phyloP scores from a whole-genome alignment of 2,113 vertebrate species.

The Acanthisitta chloris region DNA sequence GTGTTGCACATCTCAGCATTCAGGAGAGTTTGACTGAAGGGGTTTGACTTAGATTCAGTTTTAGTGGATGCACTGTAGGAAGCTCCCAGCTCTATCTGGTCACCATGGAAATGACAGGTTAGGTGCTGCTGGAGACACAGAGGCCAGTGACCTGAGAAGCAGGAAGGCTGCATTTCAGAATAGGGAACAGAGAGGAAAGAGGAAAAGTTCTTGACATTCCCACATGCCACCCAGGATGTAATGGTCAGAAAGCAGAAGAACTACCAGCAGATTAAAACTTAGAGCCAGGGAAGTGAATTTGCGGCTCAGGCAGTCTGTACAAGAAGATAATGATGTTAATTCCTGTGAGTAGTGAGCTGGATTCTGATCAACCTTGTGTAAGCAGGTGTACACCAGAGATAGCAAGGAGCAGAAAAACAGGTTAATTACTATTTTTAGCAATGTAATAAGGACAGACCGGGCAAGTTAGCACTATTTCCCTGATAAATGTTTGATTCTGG shows the following conservation, averaged over 20 bases:
- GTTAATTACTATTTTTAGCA: conserved; percentile 1
- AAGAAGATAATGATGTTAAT: conserved; percentile 48
- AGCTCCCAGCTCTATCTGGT: neutral
- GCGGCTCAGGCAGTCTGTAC: neutral
- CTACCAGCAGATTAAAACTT: neutral
- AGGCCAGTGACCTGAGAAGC: neutral
- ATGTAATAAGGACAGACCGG: neutral
- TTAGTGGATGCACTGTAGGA: neutral
- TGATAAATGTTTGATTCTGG: neutral
- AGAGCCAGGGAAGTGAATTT: neutral
- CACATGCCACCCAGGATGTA: neutral
- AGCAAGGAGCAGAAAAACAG: neutral
- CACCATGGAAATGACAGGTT: neutral
- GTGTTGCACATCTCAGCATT: neutral
- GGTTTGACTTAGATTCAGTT: neutral
- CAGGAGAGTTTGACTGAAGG: neutral
- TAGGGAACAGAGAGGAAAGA: neutral
- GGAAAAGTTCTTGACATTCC: neutral
- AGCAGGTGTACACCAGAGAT: conserved; percentile 23
- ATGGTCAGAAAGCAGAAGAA: conserved; percentile 4
- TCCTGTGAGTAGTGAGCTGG: conserved; percentile 34
- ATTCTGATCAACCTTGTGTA: conserved; percentile 17
- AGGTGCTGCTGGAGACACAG: neutral
- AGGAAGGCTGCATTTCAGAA: neutral
- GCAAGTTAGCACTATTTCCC: neutral